A percentile compares a stretch with the other conserved stretches of the same genome.
Conservation (phyloP, 2,113 vertebrate genomes). For the Phodopus roborovskii region DNA sequence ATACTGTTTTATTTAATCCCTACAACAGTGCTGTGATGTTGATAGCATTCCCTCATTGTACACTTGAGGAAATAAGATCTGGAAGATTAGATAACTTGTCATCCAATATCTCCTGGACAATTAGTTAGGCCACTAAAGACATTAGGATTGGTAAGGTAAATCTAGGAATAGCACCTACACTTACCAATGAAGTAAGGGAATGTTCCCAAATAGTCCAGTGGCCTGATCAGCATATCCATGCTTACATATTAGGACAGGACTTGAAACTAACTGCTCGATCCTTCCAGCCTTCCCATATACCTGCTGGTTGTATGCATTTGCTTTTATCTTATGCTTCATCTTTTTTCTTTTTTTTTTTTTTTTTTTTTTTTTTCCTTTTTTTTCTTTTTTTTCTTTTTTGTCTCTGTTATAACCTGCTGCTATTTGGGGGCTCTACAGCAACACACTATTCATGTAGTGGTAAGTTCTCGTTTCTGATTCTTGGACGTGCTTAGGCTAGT, state of each 20-base stretch:
- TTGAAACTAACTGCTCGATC: constrained; percentile 78
- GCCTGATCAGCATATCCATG: not conserved
- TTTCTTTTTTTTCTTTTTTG: constrained; percentile 84
- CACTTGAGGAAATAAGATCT: constrained; percentile 17
- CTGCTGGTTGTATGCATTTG: constrained; percentile 86
- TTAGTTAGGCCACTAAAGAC: constrained; percentile 29
- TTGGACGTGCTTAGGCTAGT: constrained; percentile 63
- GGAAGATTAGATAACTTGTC: constrained; percentile 3
- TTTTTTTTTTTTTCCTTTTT: constrained; percentile 85
- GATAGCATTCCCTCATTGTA: not conserved
- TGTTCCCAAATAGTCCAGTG: not conserved
- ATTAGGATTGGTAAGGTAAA: not conserved
- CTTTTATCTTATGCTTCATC: constrained; percentile 89
- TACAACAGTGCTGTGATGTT: not conserved
- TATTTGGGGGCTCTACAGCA: constrained; percentile 96
- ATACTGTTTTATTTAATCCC: not conserved
- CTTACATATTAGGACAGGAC: constrained; percentile 73
- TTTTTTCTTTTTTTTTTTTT: constrained; percentile 83
- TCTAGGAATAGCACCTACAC: constrained; percentile 21
- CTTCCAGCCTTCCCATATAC: constrained; percentile 80
- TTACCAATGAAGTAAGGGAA: not conserved
- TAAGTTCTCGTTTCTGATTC: constrained; percentile 92
- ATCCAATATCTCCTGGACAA: not conserved
- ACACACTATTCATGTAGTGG: constrained; percentile 99
- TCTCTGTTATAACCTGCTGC: constrained; percentile 95